Percentiles rank a stretch among this genome's conserved stretches.
Conservation (phyloP, 2,888 invertebrate species). For the Arctia plantaginis region DNA sequence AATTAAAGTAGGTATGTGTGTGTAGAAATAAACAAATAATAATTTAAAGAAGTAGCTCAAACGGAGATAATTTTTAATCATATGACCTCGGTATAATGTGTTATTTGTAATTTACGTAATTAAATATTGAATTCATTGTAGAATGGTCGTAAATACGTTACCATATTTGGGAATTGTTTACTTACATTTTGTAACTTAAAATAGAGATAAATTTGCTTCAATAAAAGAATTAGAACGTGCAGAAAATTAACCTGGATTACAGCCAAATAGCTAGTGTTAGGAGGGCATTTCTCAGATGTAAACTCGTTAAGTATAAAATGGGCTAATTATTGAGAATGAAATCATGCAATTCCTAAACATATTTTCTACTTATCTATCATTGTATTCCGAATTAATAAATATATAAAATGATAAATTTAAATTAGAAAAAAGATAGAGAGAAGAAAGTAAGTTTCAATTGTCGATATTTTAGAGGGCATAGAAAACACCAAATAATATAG, state of each 20-base stretch:
- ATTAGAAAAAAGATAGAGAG: too few relatives aligned
- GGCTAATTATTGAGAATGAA: background rate
- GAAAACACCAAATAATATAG: too few relatives aligned
- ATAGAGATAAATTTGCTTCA: slow-evolving; percentile 44
- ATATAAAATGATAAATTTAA: background rate
- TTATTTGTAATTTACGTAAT: background rate
- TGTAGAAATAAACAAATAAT: background rate
- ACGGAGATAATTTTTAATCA: background rate
- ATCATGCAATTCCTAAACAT: background rate
- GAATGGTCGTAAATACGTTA: background rate
- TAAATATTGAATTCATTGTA: background rate
- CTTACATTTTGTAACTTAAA: slow-evolving; percentile 21
- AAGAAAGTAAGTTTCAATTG: too few relatives aligned
- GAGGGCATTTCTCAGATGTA: background rate
- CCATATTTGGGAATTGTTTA: background rate
- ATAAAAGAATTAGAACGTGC: slow-evolving; percentile 54
- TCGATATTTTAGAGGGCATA: background rate
- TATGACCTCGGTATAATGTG: background rate
- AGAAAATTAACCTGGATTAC: slow-evolving; percentile 55
- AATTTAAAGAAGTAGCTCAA: background rate
- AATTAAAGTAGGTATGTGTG: background rate
- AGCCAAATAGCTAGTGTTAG: slow-evolving; percentile 52
- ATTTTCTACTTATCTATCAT: background rate
- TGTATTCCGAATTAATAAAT: background rate
- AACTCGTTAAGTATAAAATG: slow-evolving; percentile 4